These are phyloP conservation scores for Lutraria lutraria DNA, from an alignment of 2,888 invertebrate species.

Conservation along the genomic window DNA sequence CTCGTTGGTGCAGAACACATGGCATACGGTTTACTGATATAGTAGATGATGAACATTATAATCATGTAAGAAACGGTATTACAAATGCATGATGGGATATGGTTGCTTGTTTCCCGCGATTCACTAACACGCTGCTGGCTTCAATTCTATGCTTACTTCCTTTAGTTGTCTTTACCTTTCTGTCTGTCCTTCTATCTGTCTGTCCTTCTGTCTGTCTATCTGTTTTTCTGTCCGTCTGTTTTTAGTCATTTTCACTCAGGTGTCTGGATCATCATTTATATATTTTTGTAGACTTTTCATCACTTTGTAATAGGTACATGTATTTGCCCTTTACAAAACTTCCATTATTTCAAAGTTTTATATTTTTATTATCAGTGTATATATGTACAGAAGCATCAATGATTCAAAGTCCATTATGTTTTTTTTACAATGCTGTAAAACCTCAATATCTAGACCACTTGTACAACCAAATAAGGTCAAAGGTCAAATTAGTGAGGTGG, in stretches of 20 bases:
- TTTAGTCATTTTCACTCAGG: neutral
- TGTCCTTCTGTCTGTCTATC: neutral
- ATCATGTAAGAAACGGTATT: constrained; percentile 62
- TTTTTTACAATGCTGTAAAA: no score
- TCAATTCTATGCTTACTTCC: neutral
- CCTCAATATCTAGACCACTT: no score
- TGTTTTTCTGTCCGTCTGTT: neutral
- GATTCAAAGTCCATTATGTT: no score
- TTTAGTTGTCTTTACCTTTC: neutral
- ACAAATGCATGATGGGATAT: constrained; percentile 44
- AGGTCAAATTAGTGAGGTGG: no score
- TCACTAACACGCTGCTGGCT: constrained; percentile 31
- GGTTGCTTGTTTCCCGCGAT: neutral
- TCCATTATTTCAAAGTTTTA: no score
- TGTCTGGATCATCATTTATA: neutral
- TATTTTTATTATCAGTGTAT: no score
- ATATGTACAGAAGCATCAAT: no score
- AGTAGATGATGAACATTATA: constrained; percentile 68
- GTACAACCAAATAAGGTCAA: no score
- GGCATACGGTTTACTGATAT: constrained; percentile 67
- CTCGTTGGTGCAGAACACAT: constrained; percentile 65
- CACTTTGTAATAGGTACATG: neutral
- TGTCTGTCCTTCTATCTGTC: neutral
- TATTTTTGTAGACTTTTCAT: neutral
- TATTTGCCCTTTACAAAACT: neutral